Evolutionary conservation across 2,113 vertebrate species (phyloP).

Genomic region (Lophura nycthemera): DNA sequence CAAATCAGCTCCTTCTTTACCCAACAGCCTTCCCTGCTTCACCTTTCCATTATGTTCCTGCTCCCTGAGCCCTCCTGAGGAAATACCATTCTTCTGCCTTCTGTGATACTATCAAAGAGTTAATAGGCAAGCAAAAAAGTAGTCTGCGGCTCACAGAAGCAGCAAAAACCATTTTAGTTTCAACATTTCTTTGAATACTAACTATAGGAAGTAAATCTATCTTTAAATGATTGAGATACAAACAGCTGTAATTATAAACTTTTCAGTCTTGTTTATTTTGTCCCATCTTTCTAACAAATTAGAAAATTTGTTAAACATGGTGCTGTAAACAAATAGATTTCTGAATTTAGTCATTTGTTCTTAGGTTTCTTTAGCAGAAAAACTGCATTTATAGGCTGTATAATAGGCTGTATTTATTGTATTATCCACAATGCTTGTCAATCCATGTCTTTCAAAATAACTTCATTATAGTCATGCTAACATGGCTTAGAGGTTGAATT

Average conservation of each 20-base stretch:
- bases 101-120: not conserved
- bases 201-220: not conserved
- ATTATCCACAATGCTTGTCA: not conserved
- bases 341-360: not conserved
- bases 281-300: not conserved
- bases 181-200: not conserved
- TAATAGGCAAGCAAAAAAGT: not conserved
- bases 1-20: accelerated
- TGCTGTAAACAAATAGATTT: not conserved
- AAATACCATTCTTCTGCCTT: not conserved
- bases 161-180: not conserved
- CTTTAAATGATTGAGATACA: not conserved
- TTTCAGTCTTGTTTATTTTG: not conserved
- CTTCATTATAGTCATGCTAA: not conserved
- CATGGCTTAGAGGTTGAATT: not conserved
- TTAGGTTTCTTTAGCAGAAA: not conserved
- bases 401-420: not conserved
- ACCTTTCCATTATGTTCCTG: not conserved
- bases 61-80: not conserved
- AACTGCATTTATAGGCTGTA: not conserved
- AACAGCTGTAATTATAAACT: not conserved
- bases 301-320: not conserved
- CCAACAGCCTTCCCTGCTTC: not conserved
- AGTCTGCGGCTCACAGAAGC: not conserved
- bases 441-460: not conserved